These are phyloP conservation scores for Dyspetes luteomarginatus DNA, from an alignment of 2,888 invertebrate species.

Conservation along the genomic window DNA sequence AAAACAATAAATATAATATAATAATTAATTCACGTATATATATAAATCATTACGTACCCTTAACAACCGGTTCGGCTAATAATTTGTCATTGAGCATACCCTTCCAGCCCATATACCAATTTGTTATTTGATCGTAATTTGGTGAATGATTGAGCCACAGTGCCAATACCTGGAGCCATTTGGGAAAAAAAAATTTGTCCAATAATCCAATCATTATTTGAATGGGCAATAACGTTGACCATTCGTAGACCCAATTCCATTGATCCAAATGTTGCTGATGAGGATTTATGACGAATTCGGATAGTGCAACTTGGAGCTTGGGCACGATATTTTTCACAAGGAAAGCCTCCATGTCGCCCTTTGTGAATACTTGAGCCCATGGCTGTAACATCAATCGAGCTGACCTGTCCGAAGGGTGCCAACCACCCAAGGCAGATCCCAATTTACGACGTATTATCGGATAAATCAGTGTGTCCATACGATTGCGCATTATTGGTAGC, in stretches of 20 bases:
- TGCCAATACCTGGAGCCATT: constrained; percentile 93
- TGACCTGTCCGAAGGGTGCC: constrained; percentile 98
- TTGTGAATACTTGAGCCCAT: constrained; percentile 92
- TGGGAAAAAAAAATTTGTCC: constrained; percentile 95
- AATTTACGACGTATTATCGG: constrained; percentile 96
- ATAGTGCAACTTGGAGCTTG: constrained; percentile 89
- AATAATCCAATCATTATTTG: constrained; percentile 92
- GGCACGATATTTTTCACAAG: constrained; percentile 94
- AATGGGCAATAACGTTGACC: constrained; percentile 93
- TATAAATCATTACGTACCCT: constrained; percentile 82
- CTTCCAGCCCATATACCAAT: constrained; percentile 91
- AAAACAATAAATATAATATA: too few relatives aligned
- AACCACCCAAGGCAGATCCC: constrained; percentile 93
- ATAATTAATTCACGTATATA: too few relatives aligned
- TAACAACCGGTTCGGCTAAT: constrained; percentile 85
- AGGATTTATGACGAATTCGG: constrained; percentile 89
- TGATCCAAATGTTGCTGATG: constrained; percentile 91
- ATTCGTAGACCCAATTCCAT: constrained; percentile 98
- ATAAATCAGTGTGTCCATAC: constrained; percentile 88
- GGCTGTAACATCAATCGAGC: constrained; percentile 96
- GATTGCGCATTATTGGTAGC: constrained; percentile 90
- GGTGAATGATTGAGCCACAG: constrained; percentile 96
- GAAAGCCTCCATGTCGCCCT: constrained; percentile 91
- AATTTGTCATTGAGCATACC: constrained; percentile 86
- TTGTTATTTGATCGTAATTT: constrained; percentile 94